These are phyloP conservation scores for Pteropus alecto DNA, from an alignment of 2,113 vertebrate genomes.

Conservation along the genomic window DNA sequence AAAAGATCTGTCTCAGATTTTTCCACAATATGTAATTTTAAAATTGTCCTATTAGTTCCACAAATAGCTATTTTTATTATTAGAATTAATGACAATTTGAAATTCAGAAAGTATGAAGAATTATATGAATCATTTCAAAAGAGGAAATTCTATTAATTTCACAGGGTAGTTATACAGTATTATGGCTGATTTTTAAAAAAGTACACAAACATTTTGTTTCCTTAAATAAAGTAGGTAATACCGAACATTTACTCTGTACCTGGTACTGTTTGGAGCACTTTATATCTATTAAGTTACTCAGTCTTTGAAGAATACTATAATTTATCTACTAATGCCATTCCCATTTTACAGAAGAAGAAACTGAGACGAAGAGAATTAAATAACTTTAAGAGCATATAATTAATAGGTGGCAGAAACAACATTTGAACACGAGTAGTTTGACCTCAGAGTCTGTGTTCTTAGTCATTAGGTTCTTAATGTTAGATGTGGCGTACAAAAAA, in stretches of 20 bases:
- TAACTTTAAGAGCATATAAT: neutral
- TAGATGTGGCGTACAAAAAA: neutral
- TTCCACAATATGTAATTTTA: neutral
- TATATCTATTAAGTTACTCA: neutral
- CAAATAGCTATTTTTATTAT: neutral
- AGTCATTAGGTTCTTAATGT: neutral
- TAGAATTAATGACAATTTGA: neutral
- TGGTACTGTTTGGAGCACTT: neutral
- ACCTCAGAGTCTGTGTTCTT: neutral
- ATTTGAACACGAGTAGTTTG: neutral
- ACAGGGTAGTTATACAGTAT: neutral
- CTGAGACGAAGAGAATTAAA: neutral
- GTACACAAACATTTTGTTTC: neutral
- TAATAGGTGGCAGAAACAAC: neutral
- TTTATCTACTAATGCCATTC: neutral
- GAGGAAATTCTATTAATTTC: neutral
- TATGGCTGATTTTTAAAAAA: neutral
- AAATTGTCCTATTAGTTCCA: neutral
- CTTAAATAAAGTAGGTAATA: neutral
- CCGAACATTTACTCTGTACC: neutral
- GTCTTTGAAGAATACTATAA: neutral
- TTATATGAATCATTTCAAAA: neutral
- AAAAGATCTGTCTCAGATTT: neutral
- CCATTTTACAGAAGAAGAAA: slow-evolving; percentile 4
- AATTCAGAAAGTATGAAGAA: slow-evolving; percentile 8